These are phyloP conservation scores for Asteroscopus sphinx DNA, from an alignment of 2,888 invertebrate genomes.

Conservation along the genomic window DNA sequence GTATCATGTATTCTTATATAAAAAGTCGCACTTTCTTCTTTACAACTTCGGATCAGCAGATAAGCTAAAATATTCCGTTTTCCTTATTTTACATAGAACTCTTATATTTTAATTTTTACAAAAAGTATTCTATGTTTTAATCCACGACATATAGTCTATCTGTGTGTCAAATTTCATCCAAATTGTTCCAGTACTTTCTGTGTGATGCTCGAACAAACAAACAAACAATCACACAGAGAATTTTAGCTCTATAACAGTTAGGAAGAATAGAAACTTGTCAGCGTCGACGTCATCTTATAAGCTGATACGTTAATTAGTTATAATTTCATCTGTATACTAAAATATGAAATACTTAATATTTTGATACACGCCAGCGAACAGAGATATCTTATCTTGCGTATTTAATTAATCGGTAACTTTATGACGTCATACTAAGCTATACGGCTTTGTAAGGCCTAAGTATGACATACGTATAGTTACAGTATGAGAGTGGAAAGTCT, in stretches of 20 bases:
- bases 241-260: too few species aligned
- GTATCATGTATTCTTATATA: neutral
- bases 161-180: too few species aligned
- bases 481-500: conserved; percentile 40
- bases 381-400: conserved; percentile 7
- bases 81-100: conserved; percentile 34
- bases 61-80: conserved; percentile 21
- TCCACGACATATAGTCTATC: too few species aligned
- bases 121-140: too few species aligned
- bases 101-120: too few species aligned
- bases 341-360: conserved; percentile 11
- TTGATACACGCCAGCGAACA: conserved; percentile 16
- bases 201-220: too few species aligned
- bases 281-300: too few species aligned
- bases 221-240: too few species aligned
- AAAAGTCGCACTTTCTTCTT: conserved; percentile 19
- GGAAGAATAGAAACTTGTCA: too few species aligned
- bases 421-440: conserved; percentile 8
- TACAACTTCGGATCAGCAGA: conserved; percentile 7
- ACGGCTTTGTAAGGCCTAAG: neutral
- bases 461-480: neutral
- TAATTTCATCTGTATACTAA: neutral
- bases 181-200: too few species aligned
- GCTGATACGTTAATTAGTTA: neutral
- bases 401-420: conserved; percentile 3